Base-by-base conservation (phyloP, 2,888 invertebrate species). In the Tiliacea aurago region DNA sequence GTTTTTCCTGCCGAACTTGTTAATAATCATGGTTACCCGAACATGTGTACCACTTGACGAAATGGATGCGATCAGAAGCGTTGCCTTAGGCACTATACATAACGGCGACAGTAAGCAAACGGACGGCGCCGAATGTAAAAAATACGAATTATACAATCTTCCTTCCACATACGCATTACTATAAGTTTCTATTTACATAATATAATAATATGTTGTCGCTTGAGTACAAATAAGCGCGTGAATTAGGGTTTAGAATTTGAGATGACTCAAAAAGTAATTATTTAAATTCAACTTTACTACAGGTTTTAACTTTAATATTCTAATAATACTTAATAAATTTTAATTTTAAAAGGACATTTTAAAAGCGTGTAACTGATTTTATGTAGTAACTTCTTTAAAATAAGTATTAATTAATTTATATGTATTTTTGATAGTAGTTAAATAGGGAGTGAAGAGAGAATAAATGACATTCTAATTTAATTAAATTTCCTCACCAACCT, bases 211-310 rank as follows among this genome's bases (percentile, higher is more conserved):
- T 41, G 45, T 1, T 41, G 41, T 15, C n/a, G 15, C 37, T 45
- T 51, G 70, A 45, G 53, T 78, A 74, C 56, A 43, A 56, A 74
- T 45, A 49, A 76, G n/a, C 33, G 15, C 13, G 49, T 49, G 56
- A 33, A 49, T 49, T 47, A n/a, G n/a, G 4, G n/a, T n/a, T n/a
- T n/a, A n/a, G n/a, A n/a, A n/a, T 55, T 76, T 51, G 13, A 37
- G 15, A 28, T 28, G 41, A 76, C 67, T 55, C 76, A 76, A 66
- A 47, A 53, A 18, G 49, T 28, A 51, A 51, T 33, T 70, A 51
- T 70, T 70, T 51, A 51, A 70, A 70, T 70, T 69, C 7, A 20
- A 28, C 20, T 45, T 65, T n/a, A 66, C 18, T 45, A n/a, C n/a
- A n/a, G n/a, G n/a, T n/a, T 70, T 69, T 7, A 20, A 28, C 20